Conservation (phyloP, 2,113 vertebrate genomes). For the Stomatorhinus ivindoensis region DNA sequence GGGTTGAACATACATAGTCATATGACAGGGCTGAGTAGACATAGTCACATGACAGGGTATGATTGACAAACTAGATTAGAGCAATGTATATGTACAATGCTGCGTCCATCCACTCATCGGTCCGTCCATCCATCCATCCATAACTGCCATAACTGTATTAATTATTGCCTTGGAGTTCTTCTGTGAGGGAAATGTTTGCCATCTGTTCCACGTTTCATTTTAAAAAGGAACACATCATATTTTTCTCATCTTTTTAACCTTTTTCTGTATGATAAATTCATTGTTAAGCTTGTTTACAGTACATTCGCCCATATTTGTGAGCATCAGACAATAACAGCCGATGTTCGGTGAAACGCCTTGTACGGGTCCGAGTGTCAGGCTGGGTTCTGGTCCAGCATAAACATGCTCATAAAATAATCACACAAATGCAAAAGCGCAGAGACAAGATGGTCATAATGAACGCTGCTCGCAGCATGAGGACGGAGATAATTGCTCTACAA, state of each 20-base stretch:
- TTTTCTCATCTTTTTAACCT: neutral
- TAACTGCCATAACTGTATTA: neutral
- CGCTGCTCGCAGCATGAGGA: slow-evolving; percentile 55
- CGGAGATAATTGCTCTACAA: slow-evolving; percentile 62
- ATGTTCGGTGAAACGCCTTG: neutral
- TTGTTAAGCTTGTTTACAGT: neutral
- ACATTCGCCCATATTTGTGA: neutral
- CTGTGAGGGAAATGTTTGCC: neutral
- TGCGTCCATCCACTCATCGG: neutral
- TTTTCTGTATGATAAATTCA: neutral
- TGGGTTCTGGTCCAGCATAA: neutral
- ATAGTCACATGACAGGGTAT: neutral
- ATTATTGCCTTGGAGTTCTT: neutral
- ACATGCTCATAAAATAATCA: neutral
- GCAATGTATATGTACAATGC: neutral
- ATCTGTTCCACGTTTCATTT: neutral
- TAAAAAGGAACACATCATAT: neutral
- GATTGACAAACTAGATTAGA: neutral
- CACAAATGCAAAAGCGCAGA: slow-evolving; percentile 25
- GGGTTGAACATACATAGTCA: neutral
- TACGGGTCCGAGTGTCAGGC: neutral
- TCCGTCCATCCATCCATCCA: neutral
- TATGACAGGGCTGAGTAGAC: neutral
- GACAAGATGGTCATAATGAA: slow-evolving; percentile 56
- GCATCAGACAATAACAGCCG: neutral